Evolutionary conservation across 2,888 invertebrate species (phyloP).

Genomic region (Lordiphosa fenestrarum): DNA sequence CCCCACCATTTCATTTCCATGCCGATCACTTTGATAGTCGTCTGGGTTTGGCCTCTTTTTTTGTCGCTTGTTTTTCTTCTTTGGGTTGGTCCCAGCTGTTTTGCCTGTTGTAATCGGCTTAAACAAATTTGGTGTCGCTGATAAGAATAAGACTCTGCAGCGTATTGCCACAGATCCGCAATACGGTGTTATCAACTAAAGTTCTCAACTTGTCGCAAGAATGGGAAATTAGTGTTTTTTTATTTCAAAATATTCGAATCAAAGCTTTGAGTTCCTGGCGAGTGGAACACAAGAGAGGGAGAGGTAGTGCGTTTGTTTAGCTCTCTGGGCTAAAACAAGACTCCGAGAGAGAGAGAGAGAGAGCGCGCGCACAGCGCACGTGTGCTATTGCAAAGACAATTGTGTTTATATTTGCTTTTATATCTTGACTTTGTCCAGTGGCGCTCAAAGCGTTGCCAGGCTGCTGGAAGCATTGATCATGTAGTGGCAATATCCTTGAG

Average conservation of each 20-base stretch:
- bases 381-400: constrained; percentile 1
- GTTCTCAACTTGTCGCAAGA: constrained; percentile 26
- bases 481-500: background rate
- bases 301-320: constrained; percentile 8
- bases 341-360: background rate
- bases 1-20: constrained; percentile 4
- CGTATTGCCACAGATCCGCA: constrained; percentile 34
- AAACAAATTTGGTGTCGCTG: constrained; percentile 40
- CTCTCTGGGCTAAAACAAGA: constrained; percentile 22
- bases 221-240: constrained; percentile 14
- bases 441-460: constrained; percentile 52
- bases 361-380: constrained; percentile 10
- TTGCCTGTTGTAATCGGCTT: constrained; percentile 50
- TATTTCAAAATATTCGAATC: constrained; percentile 7
- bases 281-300: no score
- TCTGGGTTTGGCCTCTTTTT: constrained; percentile 31
- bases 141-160: constrained; percentile 44
- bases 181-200: constrained; percentile 31
- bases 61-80: constrained; percentile 13
- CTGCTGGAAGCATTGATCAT: constrained; percentile 13
- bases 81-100: constrained; percentile 51
- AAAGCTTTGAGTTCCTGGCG: no score
- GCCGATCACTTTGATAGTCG: constrained; percentile 17
- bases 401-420: constrained; percentile 23
- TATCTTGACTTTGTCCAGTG: constrained; percentile 21